A percentile compares a stretch with the other conserved stretches of the same genome.
These are phyloP conservation scores for Ramazzottius varieornatus DNA, from an alignment of 2,888 invertebrate species.

Conservation along the genomic window DNA sequence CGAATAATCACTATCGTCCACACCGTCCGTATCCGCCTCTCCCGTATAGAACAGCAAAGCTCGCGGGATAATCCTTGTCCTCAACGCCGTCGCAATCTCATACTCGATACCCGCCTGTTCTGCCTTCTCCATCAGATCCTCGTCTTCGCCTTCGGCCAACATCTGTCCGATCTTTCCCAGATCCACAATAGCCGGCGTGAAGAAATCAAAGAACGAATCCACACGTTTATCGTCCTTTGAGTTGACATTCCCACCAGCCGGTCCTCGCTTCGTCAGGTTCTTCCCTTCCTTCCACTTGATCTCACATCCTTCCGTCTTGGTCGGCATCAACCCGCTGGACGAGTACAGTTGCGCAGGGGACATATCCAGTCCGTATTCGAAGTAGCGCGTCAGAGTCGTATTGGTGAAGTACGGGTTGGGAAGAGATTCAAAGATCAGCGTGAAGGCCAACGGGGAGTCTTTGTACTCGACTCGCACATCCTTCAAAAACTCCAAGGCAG, in stretches of 20 bases:
- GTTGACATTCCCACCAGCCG: background rate
- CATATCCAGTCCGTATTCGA: background rate
- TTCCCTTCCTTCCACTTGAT: background rate
- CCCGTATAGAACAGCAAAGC: background rate
- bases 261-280: background rate
- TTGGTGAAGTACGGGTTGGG: constrained; percentile 1
- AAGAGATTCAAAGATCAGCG: background rate
- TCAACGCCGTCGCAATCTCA: background rate
- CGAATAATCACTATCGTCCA: background rate
- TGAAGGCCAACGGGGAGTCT: background rate
- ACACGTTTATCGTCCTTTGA: background rate
- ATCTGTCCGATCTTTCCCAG: background rate
- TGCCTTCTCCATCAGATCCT: background rate
- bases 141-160: background rate
- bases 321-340: background rate
- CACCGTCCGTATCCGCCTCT: background rate
- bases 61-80: background rate
- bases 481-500: background rate
- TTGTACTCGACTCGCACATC: background rate
- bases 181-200: background rate
- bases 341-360: background rate
- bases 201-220: background rate
- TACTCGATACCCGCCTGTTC: background rate
- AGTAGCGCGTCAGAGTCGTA: background rate
- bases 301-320: background rate